A percentile compares a stretch with the other conserved stretches of the same genome.
These are phyloP conservation scores for Melitaea athalia DNA, from an alignment of 2,888 invertebrate species.

Conservation along the genomic window DNA sequence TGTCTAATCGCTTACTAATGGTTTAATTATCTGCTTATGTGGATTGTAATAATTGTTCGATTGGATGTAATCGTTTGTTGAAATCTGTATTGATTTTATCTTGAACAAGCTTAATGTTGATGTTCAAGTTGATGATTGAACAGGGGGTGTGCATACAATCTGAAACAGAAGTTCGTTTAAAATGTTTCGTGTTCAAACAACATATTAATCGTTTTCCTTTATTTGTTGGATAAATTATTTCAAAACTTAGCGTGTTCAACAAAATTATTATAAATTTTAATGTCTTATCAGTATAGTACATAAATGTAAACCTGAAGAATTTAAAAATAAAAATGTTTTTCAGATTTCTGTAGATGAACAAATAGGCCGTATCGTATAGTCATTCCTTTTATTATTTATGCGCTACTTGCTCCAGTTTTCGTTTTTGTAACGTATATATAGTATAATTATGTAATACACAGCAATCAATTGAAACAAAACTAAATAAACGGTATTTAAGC, in stretches of 20 bases:
- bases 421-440: too few species aligned
- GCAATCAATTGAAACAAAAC: too few species aligned
- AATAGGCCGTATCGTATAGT: too few species aligned
- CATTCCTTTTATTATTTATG: too few species aligned
- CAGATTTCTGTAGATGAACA: too few species aligned
- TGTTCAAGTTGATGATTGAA: constrained; percentile 11
- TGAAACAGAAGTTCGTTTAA: not conserved
- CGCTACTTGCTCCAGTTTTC: too few species aligned
- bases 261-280: not conserved
- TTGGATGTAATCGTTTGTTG: constrained; percentile 5
- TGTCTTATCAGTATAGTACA: too few species aligned
- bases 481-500: too few species aligned
- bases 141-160: not conserved
- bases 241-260: not conserved
- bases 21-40: not conserved
- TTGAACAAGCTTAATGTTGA: constrained; percentile 12
- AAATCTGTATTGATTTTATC: constrained; percentile 22
- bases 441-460: too few species aligned
- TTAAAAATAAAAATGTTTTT: too few species aligned
- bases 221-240: not conserved
- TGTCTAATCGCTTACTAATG: not conserved
- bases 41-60: not conserved
- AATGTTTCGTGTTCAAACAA: not conserved
- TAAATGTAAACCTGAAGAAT: too few species aligned
- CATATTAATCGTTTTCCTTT: not conserved